phyloP scores from a whole-genome alignment of 1,140 invertebrate genomes.

The Hypsibius dujardini region DNA sequence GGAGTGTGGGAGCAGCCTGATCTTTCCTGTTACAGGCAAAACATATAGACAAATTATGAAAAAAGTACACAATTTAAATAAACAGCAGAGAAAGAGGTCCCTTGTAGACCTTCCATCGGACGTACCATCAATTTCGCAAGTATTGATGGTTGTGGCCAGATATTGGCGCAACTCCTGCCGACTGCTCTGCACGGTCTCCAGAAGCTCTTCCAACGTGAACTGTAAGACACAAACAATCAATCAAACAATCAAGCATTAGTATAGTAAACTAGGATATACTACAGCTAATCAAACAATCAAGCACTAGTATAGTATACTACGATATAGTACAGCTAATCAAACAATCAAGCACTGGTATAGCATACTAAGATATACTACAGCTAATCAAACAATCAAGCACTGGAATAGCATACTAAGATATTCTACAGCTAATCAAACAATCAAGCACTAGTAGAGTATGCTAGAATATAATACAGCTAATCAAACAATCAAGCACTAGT shows the following conservation, averaged over 20 bases:
- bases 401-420: no score
- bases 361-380: no score
- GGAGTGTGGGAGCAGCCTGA: neutral
- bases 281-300: no score
- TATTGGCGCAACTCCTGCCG: neutral
- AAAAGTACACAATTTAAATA: neutral
- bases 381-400: neutral
- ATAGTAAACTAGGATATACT: neutral
- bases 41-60: neutral
- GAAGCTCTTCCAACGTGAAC: neutral
- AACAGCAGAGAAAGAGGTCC: neutral
- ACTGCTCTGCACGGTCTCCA: neutral
- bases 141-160: neutral
- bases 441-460: no score
- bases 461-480: no score
- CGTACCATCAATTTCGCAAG: conserved; percentile 11
- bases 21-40: neutral
- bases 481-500: no score
- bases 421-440: no score
- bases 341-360: no score
- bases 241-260: neutral
- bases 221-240: neutral
- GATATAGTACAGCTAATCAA: no score
- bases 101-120: neutral
- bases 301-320: no score